These are phyloP conservation scores for Amphibalanus amphitrite DNA, from an alignment of 1,140 invertebrate genomes.

Conservation along the genomic window DNA sequence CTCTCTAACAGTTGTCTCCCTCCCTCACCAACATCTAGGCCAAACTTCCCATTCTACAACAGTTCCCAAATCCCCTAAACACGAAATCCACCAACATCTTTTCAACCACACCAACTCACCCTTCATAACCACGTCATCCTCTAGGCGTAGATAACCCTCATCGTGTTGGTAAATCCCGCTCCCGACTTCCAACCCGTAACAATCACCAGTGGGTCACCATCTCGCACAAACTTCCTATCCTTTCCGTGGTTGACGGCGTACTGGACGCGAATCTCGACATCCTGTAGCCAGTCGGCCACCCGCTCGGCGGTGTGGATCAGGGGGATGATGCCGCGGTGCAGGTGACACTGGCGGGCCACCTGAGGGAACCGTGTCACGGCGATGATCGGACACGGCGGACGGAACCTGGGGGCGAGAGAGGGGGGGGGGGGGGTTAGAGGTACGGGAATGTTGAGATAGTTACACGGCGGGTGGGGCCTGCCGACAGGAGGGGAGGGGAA, in stretches of 20 bases:
- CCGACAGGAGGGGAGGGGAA: too few species aligned
- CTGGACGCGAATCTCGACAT: constrained; percentile 79
- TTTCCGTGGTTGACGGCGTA: constrained; percentile 75
- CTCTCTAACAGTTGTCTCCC: too few species aligned
- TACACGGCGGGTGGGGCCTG: too few species aligned
- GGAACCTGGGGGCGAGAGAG: constrained; percentile 45
- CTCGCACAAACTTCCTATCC: constrained; percentile 62
- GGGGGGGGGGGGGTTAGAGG: too few species aligned
- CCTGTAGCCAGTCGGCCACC: constrained; percentile 23
- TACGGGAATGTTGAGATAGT: too few species aligned
- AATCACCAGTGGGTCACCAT: constrained; percentile 75
- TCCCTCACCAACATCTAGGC: too few species aligned
- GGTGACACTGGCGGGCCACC: constrained; percentile 79
- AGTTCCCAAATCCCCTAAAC: too few species aligned
- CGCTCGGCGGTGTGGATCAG: constrained; percentile 55
- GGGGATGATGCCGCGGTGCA: constrained; percentile 87
- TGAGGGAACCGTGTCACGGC: constrained; percentile 76
- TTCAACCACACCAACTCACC: too few species aligned
- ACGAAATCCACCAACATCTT: too few species aligned
- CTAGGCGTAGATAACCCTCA: constrained; percentile 72
- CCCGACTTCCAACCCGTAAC: constrained; percentile 94
- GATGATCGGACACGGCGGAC: constrained; percentile 89
- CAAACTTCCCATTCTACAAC: too few species aligned
- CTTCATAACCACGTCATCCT: background rate
- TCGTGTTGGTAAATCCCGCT: constrained; percentile 91